Conservation (phyloP, 2,797 vertebrate genomes). For the Hoplostethus mediterraneus region DNA sequence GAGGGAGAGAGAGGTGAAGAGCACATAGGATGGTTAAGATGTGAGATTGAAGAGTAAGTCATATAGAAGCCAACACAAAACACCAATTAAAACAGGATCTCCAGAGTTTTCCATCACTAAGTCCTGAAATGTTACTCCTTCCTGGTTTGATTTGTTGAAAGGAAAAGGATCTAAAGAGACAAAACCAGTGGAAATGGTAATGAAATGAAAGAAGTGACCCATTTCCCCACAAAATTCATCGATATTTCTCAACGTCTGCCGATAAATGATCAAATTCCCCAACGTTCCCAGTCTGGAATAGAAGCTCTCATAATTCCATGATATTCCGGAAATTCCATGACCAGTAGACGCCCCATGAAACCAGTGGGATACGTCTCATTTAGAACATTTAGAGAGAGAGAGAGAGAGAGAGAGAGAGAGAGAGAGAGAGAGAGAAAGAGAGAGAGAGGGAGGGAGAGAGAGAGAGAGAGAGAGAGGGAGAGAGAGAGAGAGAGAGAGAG, state of each 20-base stretch:
- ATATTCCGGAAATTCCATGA: neutral
- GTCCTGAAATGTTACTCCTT: too few relatives aligned
- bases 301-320: too few relatives aligned
- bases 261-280: neutral
- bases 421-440: neutral
- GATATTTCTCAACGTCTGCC: neutral
- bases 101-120: too few relatives aligned
- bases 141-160: neutral
- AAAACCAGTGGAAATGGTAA: too few relatives aligned
- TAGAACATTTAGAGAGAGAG: neutral
- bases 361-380: neutral
- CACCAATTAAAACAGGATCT: too few relatives aligned
- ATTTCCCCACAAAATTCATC: too few relatives aligned
- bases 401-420: neutral
- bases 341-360: neutral
- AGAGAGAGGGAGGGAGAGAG: neutral
- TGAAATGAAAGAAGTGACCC: too few relatives aligned
- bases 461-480: neutral
- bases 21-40: neutral
- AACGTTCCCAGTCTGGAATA: too few relatives aligned
- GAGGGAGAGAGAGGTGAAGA: neutral
- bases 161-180: too few relatives aligned
- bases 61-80: too few relatives aligned
- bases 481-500: neutral
- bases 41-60: too few relatives aligned